Conservation (phyloP, 1,140 invertebrate species). For the Drosophila ananassae region DNA sequence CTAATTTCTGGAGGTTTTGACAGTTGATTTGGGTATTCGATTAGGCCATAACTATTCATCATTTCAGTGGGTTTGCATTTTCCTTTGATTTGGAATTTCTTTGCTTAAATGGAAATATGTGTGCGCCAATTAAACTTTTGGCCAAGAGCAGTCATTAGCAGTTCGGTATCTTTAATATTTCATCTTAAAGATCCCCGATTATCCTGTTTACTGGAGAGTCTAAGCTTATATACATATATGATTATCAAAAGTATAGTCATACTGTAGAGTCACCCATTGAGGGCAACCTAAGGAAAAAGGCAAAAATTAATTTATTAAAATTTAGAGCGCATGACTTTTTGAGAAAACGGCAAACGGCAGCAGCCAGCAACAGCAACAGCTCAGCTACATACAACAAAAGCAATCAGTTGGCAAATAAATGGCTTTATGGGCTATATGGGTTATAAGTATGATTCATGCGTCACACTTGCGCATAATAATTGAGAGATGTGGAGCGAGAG, state of each 20-base stretch:
- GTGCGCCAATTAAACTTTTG: constrained; percentile 5
- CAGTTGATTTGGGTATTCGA: constrained; percentile 73
- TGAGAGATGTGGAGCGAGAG: constrained; percentile 40
- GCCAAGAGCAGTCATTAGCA: neutral
- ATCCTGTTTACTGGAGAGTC: too few species aligned
- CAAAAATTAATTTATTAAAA: constrained; percentile 77
- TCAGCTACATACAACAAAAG: constrained; percentile 15
- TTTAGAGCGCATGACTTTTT: constrained; percentile 74
- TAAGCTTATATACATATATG: too few species aligned
- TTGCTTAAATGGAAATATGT: constrained; percentile 1
- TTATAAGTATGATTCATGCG: constrained; percentile 71
- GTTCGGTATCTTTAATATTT: too few species aligned
- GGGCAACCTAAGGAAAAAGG: constrained; percentile 41
- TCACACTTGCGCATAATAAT: constrained; percentile 76
- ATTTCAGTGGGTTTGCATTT: constrained; percentile 31
- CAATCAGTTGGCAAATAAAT: constrained; percentile 32
- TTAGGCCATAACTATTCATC: constrained; percentile 58
- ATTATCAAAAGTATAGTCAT: too few species aligned
- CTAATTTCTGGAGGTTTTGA: constrained; percentile 54
- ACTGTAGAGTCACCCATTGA: constrained; percentile 9
- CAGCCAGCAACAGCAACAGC: constrained; percentile 15
- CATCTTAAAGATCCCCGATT: too few species aligned
- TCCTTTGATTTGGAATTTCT: neutral
- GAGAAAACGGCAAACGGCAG: constrained; percentile 58
- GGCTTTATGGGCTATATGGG: constrained; percentile 34